Evolutionary conservation across 2,113 vertebrate species (phyloP), one percentile per base, ranked within the genome.

Genomic region (Alethe diademata): DNA sequence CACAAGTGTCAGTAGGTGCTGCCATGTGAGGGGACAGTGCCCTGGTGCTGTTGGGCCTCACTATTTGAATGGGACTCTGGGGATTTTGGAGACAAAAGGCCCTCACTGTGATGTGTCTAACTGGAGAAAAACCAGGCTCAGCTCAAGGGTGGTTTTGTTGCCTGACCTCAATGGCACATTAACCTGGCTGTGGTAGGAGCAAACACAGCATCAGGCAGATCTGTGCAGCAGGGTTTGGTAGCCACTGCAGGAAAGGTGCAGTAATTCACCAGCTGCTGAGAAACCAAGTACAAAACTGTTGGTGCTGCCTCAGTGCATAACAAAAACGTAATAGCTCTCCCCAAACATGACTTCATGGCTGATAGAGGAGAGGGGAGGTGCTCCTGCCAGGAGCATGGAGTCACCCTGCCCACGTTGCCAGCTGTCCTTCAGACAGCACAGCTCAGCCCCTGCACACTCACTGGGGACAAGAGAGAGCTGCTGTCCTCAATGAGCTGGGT

Each of bases 241-340:
- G 47, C 9, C 35, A 45, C 0, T 31, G 53, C 48, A 64, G 53
- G 62, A 58, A 24, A 62, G 26, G 25, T 12, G 47, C 58, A 42
- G 17, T 28, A 17, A 45, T 71, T 82, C 56, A 57, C 42, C 28
- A 78, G 48, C 42, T 86, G 10, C 62, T 45, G 53, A 78, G 38
- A 31, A 58, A 53, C 26, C 14, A 7, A 12, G 19, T 23, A 6
- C 22, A 2, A 0, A 45, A 53, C 35, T 72, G 33, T 25, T 53
- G 0, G 0, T 54, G 33, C 57, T 72, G 12, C 57, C 58, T 62
- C 43, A 7, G 8, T 14, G 33, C 18, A 0, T 40, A 50, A 54
- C 29, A 40, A 35, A 61, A 86, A 23, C 8, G 24, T 25, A 22
- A 31, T 47, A 57, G 14, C 5, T 88, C 22, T 58, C 64, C 48